Evolutionary conservation across 2,888 invertebrate species (phyloP).

Genomic region (Drosophila bunnanda): DNA sequence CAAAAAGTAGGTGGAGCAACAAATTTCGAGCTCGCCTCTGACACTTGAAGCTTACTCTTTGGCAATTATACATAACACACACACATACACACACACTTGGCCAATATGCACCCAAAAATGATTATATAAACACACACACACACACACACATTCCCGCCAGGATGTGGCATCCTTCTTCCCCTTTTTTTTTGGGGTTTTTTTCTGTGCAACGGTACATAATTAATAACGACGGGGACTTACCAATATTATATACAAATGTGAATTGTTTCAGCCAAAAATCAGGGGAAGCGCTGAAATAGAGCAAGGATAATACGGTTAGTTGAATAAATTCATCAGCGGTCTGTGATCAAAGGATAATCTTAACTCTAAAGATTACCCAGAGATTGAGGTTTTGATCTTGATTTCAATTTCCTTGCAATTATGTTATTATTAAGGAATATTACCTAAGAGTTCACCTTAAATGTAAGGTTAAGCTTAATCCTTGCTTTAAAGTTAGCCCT

Average conservation of each 20-base stretch:
- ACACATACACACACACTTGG: neutral
- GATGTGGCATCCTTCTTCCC: constrained; percentile 14
- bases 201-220: constrained; percentile 51
- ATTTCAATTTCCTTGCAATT: no score
- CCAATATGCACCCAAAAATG: constrained; percentile 11
- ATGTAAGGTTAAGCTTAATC: no score
- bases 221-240: constrained; percentile 60
- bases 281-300: constrained; percentile 1
- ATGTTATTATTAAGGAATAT: no score
- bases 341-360: no score
- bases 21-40: constrained; percentile 56
- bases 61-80: constrained; percentile 31
- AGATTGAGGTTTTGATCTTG: no score
- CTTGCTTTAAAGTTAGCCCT: no score
- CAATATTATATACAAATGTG: constrained; percentile 24
- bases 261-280: neutral
- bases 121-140: constrained; percentile 8
- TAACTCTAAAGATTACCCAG: no score
- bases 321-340: neutral
- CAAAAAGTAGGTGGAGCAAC: constrained; percentile 65
- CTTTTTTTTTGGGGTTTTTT: neutral
- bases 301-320: neutral
- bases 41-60: constrained; percentile 67
- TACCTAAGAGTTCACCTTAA: no score
- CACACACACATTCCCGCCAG: constrained; percentile 10